phyloP scores from a whole-genome alignment of 1,140 invertebrate species.

The Diabrotica undecimpunctata region DNA sequence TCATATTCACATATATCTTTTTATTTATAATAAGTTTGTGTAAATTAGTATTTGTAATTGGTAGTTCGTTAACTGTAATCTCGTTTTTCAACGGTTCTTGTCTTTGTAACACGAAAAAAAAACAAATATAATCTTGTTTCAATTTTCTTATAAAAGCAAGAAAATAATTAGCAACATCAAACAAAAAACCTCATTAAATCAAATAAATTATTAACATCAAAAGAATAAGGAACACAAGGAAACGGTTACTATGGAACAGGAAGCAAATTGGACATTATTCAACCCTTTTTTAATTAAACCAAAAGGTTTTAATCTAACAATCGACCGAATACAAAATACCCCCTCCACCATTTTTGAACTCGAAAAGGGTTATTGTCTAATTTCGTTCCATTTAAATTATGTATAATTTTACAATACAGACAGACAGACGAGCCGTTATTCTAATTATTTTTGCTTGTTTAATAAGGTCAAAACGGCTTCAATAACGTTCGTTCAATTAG shows the following conservation, averaged over 20 bases:
- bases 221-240: not conserved
- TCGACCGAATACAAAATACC: not conserved
- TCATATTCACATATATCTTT: too few species aligned
- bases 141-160: not conserved
- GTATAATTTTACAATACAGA: not conserved
- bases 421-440: too few species aligned
- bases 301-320: not conserved
- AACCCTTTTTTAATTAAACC: constrained; percentile 1
- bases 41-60: too few species aligned
- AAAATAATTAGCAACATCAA: not conserved
- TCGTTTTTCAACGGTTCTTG: too few species aligned
- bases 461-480: too few species aligned
- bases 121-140: not conserved
- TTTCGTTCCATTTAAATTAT: not conserved
- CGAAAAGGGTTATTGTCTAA: constrained; percentile 2
- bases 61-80: too few species aligned
- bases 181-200: constrained; percentile 1
- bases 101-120: too few species aligned
- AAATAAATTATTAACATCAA: not conserved
- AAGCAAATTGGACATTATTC: constrained; percentile 2
- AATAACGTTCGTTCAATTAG: too few species aligned
- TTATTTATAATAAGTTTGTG: too few species aligned
- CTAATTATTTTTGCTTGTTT: too few species aligned
- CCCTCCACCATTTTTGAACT: not conserved
- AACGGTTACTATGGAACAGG: not conserved